These are phyloP conservation scores for Crenichthys baileyi DNA, from an alignment of 2,797 vertebrate species.

Conservation along the genomic window DNA sequence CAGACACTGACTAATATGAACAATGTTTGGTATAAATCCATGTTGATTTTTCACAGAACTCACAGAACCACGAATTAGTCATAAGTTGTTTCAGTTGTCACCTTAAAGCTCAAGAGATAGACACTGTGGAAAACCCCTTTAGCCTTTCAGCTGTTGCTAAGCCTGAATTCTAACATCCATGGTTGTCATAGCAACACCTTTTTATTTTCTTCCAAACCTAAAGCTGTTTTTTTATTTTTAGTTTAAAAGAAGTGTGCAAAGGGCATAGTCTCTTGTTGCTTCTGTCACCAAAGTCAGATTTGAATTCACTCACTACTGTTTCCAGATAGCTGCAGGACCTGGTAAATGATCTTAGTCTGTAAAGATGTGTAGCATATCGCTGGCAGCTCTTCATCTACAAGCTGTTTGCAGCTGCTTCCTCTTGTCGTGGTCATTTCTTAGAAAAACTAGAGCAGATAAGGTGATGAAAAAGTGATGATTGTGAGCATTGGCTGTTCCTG, in stretches of 20 bases:
- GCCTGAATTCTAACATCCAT: not conserved
- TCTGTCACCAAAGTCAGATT: not conserved
- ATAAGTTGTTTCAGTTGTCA: conserved; percentile 3
- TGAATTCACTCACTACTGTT: not conserved
- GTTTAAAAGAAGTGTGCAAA: not conserved
- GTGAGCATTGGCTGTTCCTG: not conserved
- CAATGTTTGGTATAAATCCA: conserved; percentile 13
- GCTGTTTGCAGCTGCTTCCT: not conserved
- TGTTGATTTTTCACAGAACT: conserved; percentile 19
- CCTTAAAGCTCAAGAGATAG: not conserved
- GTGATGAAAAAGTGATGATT: not conserved
- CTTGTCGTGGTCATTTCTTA: not conserved
- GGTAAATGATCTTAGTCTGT: not conserved
- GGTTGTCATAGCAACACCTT: not conserved
- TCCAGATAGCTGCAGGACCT: not conserved
- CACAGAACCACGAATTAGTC: conserved; percentile 18
- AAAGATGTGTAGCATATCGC: not conserved
- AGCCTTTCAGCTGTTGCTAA: conserved; percentile 10
- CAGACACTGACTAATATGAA: not conserved
- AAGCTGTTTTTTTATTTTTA: not conserved
- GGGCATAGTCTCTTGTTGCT: conserved; percentile 14
- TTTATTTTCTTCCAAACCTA: not conserved
- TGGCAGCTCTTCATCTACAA: not conserved
- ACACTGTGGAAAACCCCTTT: conserved; percentile 15
- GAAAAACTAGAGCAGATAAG: not conserved